Evolutionary conservation across 2,888 invertebrate genomes (phyloP), one percentile per base, ranked within the genome.

Genomic region (Aproaerema taeniolella): DNA sequence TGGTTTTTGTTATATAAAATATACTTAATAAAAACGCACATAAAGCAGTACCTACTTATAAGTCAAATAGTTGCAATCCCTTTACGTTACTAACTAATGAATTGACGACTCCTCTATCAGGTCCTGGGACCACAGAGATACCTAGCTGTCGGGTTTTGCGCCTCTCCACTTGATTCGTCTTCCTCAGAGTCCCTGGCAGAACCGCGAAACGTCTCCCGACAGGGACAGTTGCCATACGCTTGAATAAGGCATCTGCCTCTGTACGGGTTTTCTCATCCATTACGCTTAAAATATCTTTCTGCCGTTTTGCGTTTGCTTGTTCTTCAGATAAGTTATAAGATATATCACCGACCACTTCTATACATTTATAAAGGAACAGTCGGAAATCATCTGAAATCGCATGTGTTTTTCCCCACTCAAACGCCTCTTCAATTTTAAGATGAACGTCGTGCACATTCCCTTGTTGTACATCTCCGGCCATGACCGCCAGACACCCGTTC

Each of bases 381-480:
- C 10, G 31, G 4, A 31, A 4, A 2, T 3, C 5, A 4, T 12
- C 31, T 11, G 11, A 3, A 11, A 12, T 13, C 13, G 5, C 2
- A 3, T 4, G 7, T 31, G 7, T 2, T n/a, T 31, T 6, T 5
- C 12, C 3, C 31, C 31, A 31, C 13, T 31, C 12, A 3, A 6
- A 31, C 10, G 31, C 31, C 14, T 31, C 31, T n/a, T 31, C 13
- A 4, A 31, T 13, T 31, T 33, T 32, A 13, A 39, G 17, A 7
- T 42, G 36, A 2, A 49, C 44, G 15, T 49, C 49, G 33, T 46
- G 44, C 1, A 44, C 30, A 24, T 49, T 49, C 9, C 44, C 41
- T 24, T 49, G 49, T 24, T 44, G 46, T 44, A 49, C 42, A 12
- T 49, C 49, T 3, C 46, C 46, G 15, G 39, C 40, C 40, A 49